phyloP scores from a whole-genome alignment of 2,888 invertebrate species.

The Geophilus truncorum region DNA sequence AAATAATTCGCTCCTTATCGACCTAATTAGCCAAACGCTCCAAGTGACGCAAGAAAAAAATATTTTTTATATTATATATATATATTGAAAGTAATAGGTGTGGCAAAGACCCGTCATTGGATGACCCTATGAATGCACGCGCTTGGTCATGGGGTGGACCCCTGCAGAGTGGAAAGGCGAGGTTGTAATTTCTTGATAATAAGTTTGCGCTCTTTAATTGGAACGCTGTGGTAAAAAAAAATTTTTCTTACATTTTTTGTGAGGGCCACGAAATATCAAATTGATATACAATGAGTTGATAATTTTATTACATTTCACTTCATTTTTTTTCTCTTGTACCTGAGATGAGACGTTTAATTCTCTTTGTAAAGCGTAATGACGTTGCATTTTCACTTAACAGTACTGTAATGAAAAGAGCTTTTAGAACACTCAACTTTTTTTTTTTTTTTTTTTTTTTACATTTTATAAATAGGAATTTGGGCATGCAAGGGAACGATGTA shows the following conservation, averaged over 20 bases:
- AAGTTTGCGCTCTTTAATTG: constrained; percentile 9
- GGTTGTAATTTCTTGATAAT: constrained; percentile 24
- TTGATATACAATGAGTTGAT: background rate
- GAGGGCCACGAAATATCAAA: background rate
- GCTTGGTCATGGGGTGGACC: background rate
- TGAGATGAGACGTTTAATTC: background rate
- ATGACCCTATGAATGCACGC: constrained; percentile 9
- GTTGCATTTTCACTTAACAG: background rate
- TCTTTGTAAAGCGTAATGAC: background rate
- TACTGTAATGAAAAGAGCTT: background rate
- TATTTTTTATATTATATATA: background rate
- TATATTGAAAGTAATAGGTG: background rate
- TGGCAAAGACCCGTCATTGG: constrained; percentile 7
- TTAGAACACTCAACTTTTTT: background rate
- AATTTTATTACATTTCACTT: background rate
- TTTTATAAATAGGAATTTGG: constrained; percentile 55
- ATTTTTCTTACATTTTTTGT: background rate
- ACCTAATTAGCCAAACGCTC: constrained; percentile 2
- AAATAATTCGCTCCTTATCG: background rate
- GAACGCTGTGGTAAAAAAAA: background rate
- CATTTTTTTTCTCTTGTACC: background rate
- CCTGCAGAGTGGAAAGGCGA: constrained; percentile 5
- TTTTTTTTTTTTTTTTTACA: background rate
- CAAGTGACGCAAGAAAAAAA: background rate
- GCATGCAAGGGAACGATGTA: constrained; percentile 54